phyloP scores from a whole-genome alignment of 2,888 invertebrate species.

The Neuroscelio doddi region DNA sequence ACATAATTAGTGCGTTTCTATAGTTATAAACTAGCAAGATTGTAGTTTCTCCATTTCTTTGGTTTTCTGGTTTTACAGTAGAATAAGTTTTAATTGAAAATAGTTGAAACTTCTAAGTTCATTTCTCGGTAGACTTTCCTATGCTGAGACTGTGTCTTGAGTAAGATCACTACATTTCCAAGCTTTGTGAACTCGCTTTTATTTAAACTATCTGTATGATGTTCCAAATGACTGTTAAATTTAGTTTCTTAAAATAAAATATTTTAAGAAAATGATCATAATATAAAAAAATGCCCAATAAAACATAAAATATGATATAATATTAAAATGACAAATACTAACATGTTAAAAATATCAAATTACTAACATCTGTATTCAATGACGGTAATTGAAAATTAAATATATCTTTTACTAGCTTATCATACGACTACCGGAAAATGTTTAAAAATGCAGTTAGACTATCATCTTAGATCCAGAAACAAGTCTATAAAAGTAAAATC shows the following conservation, averaged over 20 bases:
- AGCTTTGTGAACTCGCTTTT: constrained; percentile 31
- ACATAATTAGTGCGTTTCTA: constrained; percentile 21
- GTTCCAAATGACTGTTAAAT: constrained; percentile 19
- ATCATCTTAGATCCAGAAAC: constrained; percentile 36
- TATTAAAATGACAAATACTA: too few relatives aligned
- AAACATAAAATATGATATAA: too few relatives aligned
- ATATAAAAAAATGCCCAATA: too few relatives aligned
- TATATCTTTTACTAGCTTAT: too few relatives aligned
- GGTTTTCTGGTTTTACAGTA: constrained; percentile 67
- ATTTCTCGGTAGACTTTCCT: constrained; percentile 66
- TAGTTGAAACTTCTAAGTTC: constrained; percentile 67
- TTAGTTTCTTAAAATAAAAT: too few relatives aligned
- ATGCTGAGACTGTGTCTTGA: constrained; percentile 63
- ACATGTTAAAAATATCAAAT: too few relatives aligned
- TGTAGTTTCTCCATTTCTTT: constrained; percentile 69
- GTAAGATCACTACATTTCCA: constrained; percentile 63
- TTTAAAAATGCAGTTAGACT: constrained; percentile 27
- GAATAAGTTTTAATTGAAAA: constrained; percentile 71
- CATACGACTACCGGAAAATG: not conserved
- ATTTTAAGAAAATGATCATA: too few relatives aligned
- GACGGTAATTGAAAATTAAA: too few relatives aligned
- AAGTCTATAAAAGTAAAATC: constrained; percentile 46
- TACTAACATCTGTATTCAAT: too few relatives aligned
- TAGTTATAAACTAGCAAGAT: constrained; percentile 39
- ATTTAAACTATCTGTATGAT: constrained; percentile 36